Percentiles rank a stretch among this genome's conserved stretches.
phyloP scores from a whole-genome alignment of 1,140 invertebrate genomes.

The Dendroctonus ponderosae region DNA sequence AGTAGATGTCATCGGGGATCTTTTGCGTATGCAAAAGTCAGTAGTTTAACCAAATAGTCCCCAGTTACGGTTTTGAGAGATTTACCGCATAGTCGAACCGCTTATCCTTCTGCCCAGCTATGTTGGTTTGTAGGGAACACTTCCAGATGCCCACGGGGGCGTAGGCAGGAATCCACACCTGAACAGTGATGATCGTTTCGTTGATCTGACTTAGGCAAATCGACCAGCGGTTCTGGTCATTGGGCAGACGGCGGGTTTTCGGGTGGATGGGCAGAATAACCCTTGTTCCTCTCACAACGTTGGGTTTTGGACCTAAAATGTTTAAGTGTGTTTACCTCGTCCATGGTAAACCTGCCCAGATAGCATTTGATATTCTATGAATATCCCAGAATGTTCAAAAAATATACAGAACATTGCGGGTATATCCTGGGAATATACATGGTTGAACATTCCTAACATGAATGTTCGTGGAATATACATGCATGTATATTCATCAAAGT shows the following conservation, averaged over 20 bases:
- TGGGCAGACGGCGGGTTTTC: constrained; percentile 52
- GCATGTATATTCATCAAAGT: too few species aligned
- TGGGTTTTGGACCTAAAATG: constrained; percentile 60
- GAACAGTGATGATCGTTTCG: constrained; percentile 59
- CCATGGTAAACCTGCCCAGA: too few species aligned
- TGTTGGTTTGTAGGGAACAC: constrained; percentile 62
- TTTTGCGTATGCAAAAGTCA: neutral
- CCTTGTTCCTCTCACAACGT: constrained; percentile 63
- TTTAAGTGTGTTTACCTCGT: too few species aligned
- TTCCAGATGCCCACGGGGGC: constrained; percentile 69
- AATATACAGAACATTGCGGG: too few species aligned
- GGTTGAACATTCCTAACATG: too few species aligned
- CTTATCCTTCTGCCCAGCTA: constrained; percentile 54
- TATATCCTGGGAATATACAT: too few species aligned
- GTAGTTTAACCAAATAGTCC: too few species aligned
- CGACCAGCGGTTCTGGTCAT: constrained; percentile 61
- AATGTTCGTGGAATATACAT: too few species aligned
- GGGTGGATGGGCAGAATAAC: constrained; percentile 59
- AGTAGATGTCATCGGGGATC: constrained; percentile 61
- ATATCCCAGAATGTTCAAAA: too few species aligned
- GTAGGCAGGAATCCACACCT: constrained; percentile 61
- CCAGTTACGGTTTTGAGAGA: neutral
- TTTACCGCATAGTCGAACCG: constrained; percentile 55
- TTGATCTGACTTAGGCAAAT: constrained; percentile 59
- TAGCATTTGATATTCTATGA: too few species aligned